phyloP scores from a whole-genome alignment of 2,888 invertebrate genomes.

The Drosophila tanythrix region DNA sequence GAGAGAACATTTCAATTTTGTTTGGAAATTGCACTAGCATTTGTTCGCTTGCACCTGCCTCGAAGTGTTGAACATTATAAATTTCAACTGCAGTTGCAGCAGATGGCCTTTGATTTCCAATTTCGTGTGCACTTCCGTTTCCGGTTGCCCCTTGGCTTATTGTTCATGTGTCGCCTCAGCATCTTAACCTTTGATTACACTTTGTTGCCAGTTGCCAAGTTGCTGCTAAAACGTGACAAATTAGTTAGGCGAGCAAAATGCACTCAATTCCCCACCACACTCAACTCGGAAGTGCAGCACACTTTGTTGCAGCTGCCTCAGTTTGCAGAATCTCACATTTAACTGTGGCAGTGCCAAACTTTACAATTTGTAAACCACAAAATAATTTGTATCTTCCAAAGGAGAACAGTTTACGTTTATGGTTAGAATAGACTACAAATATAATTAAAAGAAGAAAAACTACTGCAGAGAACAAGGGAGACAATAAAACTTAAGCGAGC shows the following conservation, averaged over 20 bases:
- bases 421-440: not conserved
- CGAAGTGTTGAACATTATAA: conserved; percentile 5
- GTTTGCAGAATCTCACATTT: conserved; percentile 19
- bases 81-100: conserved; percentile 24
- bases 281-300: conserved; percentile 11
- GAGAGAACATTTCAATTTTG: not conserved
- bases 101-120: conserved; percentile 14
- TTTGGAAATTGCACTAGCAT: conserved; percentile 1
- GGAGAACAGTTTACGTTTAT: not conserved
- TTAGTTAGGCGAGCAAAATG: conserved; percentile 50
- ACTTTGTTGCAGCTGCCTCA: conserved; percentile 56
- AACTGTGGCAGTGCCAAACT: conserved; percentile 1
- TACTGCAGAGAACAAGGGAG: not conserved
- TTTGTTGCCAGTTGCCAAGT: conserved; percentile 43
- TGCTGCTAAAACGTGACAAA: conserved; percentile 56
- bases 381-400: not conserved
- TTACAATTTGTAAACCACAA: not conserved
- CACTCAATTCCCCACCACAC: conserved; percentile 10
- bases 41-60: conserved; percentile 3
- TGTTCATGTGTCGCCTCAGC: conserved; percentile 17
- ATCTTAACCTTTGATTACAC: conserved; percentile 26
- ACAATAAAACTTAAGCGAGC: not conserved
- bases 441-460: too few species aligned
- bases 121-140: conserved; percentile 35
- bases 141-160: conserved; percentile 9